These are phyloP conservation scores for Oscarella lobularis DNA, from an alignment of 37 sponge, comb jelly and placozoan species.

Conservation along the genomic window DNA sequence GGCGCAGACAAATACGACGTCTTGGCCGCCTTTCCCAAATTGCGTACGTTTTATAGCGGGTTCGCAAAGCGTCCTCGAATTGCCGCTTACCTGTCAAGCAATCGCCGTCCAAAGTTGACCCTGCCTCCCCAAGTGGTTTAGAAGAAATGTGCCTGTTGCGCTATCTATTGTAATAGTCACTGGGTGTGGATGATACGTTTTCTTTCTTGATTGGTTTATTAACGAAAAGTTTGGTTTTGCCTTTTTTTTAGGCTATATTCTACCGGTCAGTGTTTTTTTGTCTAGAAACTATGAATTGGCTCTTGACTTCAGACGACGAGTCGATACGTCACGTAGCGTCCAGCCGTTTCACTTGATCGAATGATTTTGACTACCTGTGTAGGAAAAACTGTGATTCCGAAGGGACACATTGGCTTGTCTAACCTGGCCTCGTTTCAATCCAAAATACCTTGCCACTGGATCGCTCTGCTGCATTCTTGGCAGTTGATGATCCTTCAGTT, in stretches of 20 bases:
- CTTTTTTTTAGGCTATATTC: neutral
- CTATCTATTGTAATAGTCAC: too few relatives aligned
- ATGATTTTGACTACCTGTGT: conserved; percentile 78
- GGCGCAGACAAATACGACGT: neutral
- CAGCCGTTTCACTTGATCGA: conserved; percentile 92
- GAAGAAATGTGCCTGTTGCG: too few relatives aligned
- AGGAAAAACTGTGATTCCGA: neutral
- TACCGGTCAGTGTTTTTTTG: too few relatives aligned
- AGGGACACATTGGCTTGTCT: too few relatives aligned
- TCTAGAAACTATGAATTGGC: too few relatives aligned
- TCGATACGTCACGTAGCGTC: conserved; percentile 95
- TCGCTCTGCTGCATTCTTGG: conserved; percentile 92
- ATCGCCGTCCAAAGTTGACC: neutral
- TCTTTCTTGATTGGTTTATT: neutral
- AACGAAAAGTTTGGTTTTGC: neutral
- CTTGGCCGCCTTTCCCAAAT: conserved; percentile 1
- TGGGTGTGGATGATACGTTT: neutral
- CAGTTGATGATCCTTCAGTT: conserved; percentile 90
- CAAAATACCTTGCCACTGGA: conserved; percentile 94
- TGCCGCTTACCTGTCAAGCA: conserved; percentile 4
- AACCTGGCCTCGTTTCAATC: conserved; percentile 95
- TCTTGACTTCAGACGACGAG: conserved; percentile 88
- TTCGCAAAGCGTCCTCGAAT: neutral
- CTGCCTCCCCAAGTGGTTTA: too few relatives aligned
- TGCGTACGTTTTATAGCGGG: neutral